Evolutionary conservation across 2,113 vertebrate species (phyloP), one percentile per base, ranked within the genome.

Genomic region (Anser cygnoides): DNA sequence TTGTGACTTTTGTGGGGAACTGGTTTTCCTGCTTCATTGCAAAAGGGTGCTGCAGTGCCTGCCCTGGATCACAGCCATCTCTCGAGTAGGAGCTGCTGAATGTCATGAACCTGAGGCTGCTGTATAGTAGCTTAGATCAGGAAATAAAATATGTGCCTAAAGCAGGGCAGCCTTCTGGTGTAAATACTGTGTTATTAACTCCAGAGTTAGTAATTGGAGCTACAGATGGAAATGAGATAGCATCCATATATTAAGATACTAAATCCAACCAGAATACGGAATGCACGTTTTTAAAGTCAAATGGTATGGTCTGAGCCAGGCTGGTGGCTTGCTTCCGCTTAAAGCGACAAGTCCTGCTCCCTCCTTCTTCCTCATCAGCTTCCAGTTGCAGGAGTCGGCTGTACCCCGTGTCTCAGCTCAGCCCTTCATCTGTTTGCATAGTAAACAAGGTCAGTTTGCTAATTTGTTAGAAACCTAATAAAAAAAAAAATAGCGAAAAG

Each of bases 51-150:
- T 35, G 35, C 1, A 3, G 20, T 58, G 35, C 58, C 25, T 44
- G 2, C 7, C 3, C 15, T 70, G 44, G 6, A 0, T 13, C 4
- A n/a, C 62, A 76, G 50, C 49, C 11, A 1, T 62, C 28, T 67
- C 26, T 74, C 31, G 41, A 62, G 11, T 6, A 35, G 67, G 44
- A 68, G 58, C 35, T 83, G 5, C 1, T 0, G 1, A 70, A 13
- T 0, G 0, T 11, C 49, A 44, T 41, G 70, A 76, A 25, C 31
- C 58, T 44, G n/a, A 43, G 75, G 16, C 57, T 65, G 31, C 39
- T 52, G 11, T 41, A 13, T 11, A 2, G 6, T 83, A 2, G 2
- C 46, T 81, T 71, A 55, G 55, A 22, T 84, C 31, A 63, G 52
- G 72, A 75, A 92, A 52, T 71, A 62, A 88, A 86, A 65, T 6